Evolutionary conservation across 2,797 vertebrate species (phyloP).

Genomic region (Eupleurogrammus muticus): DNA sequence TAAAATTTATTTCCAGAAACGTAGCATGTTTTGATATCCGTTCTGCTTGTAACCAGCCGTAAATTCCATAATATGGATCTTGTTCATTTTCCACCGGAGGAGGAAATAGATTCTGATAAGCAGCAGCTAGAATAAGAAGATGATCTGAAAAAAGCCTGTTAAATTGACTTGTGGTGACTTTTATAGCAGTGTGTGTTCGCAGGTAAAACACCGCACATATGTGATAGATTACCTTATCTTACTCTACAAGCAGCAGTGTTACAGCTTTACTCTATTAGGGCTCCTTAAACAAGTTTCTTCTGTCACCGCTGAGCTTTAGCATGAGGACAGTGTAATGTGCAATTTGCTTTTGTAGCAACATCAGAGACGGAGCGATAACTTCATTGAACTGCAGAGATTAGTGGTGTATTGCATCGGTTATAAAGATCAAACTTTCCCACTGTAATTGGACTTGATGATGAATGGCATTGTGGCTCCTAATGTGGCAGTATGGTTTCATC

Average conservation of each 20-base stretch:
- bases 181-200: slow-evolving; percentile 18
- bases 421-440: slow-evolving; percentile 67
- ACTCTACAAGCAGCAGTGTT: slow-evolving; percentile 56
- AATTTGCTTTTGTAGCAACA: slow-evolving; percentile 70
- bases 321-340: slow-evolving; percentile 45
- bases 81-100: slow-evolving; percentile 25
- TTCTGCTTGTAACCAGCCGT: slow-evolving; percentile 1
- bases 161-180: slow-evolving; percentile 25
- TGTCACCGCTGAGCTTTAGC: slow-evolving; percentile 50
- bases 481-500: slow-evolving; percentile 80
- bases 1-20: slow-evolving; percentile 48
- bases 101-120: slow-evolving; percentile 51
- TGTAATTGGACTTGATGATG: slow-evolving; percentile 81
- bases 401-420: slow-evolving; percentile 52
- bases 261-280: slow-evolving; percentile 54
- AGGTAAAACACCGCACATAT: slow-evolving; percentile 39
- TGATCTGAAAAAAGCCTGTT: slow-evolving; percentile 21
- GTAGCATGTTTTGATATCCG: slow-evolving; percentile 14
- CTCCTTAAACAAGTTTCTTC: slow-evolving; percentile 52
- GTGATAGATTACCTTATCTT: slow-evolving; percentile 60
- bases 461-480: slow-evolving; percentile 78
- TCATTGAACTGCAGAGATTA: slow-evolving; percentile 66
- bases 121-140: slow-evolving; percentile 35
- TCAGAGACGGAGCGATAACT: slow-evolving; percentile 60
- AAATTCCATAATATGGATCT: slow-evolving; percentile 21